Evolutionary conservation across 35 echinoderm and acorn worm species (phyloP).

Genomic region (Hemicentrotus pulcherrimus): DNA sequence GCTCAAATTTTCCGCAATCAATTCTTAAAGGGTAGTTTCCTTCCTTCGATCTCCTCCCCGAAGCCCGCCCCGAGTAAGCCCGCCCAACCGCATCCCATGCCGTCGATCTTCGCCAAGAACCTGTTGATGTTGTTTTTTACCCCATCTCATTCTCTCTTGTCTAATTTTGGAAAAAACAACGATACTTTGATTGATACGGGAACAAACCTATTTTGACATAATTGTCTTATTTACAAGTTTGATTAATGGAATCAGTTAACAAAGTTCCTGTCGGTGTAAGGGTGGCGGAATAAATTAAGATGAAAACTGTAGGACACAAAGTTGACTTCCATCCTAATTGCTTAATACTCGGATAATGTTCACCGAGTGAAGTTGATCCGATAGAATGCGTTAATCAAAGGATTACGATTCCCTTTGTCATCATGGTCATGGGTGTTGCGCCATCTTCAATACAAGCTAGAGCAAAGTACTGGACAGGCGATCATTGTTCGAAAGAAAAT

Average conservation of each 20-base stretch:
- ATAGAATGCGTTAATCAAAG: background rate
- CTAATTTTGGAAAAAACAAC: background rate
- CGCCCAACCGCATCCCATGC: background rate
- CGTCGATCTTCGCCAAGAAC: background rate
- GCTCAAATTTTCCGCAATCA: constrained; percentile 56
- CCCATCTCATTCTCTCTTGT: background rate
- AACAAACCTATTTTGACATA: background rate
- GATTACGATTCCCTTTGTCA: background rate
- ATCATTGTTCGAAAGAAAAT: too few relatives aligned
- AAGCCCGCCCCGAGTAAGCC: background rate
- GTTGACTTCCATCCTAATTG: background rate
- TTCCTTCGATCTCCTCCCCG: constrained; percentile 38
- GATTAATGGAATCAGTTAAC: background rate
- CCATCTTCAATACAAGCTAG: too few relatives aligned
- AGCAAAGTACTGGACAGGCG: too few relatives aligned
- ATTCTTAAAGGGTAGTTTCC: constrained; percentile 47
- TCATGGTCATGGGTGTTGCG: too few relatives aligned
- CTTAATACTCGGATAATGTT: background rate
- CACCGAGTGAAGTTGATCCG: too few relatives aligned
- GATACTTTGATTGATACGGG: background rate
- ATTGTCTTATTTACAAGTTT: background rate
- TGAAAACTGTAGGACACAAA: background rate
- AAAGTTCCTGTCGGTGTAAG: background rate
- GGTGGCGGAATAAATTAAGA: background rate
- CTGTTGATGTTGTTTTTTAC: background rate